Evolutionary conservation across 2,797 vertebrate species (phyloP), one percentile per base, ranked within the genome.

Genomic region (Galago senegalensis): DNA sequence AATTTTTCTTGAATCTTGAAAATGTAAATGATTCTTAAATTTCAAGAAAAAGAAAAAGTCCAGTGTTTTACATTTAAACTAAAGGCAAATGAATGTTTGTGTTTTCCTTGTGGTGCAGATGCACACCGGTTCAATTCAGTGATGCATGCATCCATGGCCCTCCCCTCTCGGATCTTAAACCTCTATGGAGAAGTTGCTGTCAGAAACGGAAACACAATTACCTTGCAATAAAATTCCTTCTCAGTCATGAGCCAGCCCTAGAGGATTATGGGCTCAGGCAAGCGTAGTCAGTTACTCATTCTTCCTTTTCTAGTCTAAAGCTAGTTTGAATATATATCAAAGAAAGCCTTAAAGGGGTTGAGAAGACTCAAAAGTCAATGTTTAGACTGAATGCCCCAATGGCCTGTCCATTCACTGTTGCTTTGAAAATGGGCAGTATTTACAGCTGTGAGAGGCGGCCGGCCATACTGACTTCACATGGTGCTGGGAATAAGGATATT

Each of bases 21-120:
- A 87, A 86, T 40, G 49, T 79, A 96, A 94, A 83, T 69, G 13
- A 83, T 75, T 12, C n/a, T 92, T 89, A 93, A 56, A 58, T 87
- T 40, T 29, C 7, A 69, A 75, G 16, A 60, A 34, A 43, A 16
- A 86, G 20, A 27, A 12, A 73, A 79, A 85, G 29, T 17, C 20
- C 16, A 21, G 12, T 69, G 37, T 53, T 14, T 53, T 46, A 21
- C 29, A 5, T 73, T 77, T 87, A 93, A 89, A 69, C n/a, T 83
- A 86, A 89, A 12, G 75, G 58, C 40, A 96, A 93, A 84, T 58
- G 37, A 83, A 83, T 1, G 0, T 27, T 63, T 93, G 23, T 58
- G 31, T 67, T 89, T 34, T 40, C 5, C 11, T 92, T 58, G 43
- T 37, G 14, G 43, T 69, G 58, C 18, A 83, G 25, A 69, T 53